Evolutionary conservation across 2,888 invertebrate species (phyloP), one percentile per base, ranked within the genome.

Genomic region (Noctuana brunneofusca): DNA sequence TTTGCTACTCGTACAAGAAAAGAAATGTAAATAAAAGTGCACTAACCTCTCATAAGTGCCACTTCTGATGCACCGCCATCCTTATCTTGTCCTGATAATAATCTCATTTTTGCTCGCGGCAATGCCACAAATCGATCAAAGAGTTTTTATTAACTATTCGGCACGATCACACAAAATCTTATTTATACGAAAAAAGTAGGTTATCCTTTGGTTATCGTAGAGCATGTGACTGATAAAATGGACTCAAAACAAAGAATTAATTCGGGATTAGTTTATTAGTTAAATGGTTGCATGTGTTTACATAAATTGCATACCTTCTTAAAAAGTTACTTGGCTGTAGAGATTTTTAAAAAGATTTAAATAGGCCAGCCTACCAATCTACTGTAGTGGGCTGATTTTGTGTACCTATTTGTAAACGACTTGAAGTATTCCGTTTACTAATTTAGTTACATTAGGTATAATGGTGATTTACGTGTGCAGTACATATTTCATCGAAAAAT

Each of bases 181-280:
- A 89, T 89, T 79, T 89, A 90, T 87, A 89, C 79, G 73, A 74
- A 67, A 74, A 77, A 83, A 85, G 78, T 90, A 88, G 90, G 90
- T 89, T 89, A 90, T 86, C 81, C 84, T 80, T 75, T 65, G 65
- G 68, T 70, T 86, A 89, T 89, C 89, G 71, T 68, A n/a, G 70
- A 70, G 66, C 83, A 84, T 83, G 84, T 86, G 84, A 88, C 83
- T 86, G 89, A 89, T 89, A 88, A 76, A 66, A 68, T 20, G 18
- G 35, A 48, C 48, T 48, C 24, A 54, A 54, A 60, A 63, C 55
- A 63, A 58, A 35, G 24, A 65, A 65, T 35, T 43, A 54, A 67
- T 70, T 65, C 50, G 54, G 52, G 55, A 49, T 64, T 58, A 66
- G 64, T 52, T 4, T 41, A 16, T 41, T 41, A 9, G 41, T 41